Percentiles rank a stretch among this genome's conserved stretches.
phyloP scores from a whole-genome alignment of 2,797 vertebrate genomes.

The Phoebastria nigripes region DNA sequence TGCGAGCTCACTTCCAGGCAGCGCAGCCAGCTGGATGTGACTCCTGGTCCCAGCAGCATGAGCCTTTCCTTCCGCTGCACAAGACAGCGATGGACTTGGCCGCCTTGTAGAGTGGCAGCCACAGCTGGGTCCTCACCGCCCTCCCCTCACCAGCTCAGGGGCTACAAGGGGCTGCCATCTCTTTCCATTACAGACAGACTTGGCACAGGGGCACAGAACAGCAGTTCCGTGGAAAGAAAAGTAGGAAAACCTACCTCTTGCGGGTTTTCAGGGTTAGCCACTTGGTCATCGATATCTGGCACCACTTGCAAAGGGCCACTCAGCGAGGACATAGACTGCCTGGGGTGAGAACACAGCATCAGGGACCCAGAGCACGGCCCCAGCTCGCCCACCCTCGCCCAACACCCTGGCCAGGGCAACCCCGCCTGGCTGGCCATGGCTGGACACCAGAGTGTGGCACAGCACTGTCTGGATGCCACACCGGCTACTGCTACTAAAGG shows the following conservation, averaged over 20 bases:
- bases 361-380: background rate
- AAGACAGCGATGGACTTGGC: rapidly evolving
- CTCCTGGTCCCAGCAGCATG: background rate
- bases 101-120: rapidly evolving
- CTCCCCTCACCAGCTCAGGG: background rate
- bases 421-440: background rate
- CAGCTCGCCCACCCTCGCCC: background rate
- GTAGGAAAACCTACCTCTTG: conserved; percentile 83
- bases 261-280: conserved; percentile 87
- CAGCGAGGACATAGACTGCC: conserved; percentile 94
- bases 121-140: rapidly evolving
- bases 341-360: conserved; percentile 34
- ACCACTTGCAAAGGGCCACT: conserved; percentile 96
- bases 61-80: background rate
- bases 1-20: background rate
- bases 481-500: background rate
- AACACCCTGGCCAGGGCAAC: background rate
- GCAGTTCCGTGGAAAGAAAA: background rate
- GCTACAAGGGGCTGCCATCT: background rate
- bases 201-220: background rate
- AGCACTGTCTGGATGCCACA: background rate
- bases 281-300: conserved; percentile 96
- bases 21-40: background rate
- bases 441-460: background rate
- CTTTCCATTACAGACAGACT: background rate